A percentile compares a stretch with the other conserved stretches of the same genome.
These are phyloP conservation scores for Ciona savignyi DNA, from an alignment of 23 tunicate species.

Conservation along the genomic window DNA sequence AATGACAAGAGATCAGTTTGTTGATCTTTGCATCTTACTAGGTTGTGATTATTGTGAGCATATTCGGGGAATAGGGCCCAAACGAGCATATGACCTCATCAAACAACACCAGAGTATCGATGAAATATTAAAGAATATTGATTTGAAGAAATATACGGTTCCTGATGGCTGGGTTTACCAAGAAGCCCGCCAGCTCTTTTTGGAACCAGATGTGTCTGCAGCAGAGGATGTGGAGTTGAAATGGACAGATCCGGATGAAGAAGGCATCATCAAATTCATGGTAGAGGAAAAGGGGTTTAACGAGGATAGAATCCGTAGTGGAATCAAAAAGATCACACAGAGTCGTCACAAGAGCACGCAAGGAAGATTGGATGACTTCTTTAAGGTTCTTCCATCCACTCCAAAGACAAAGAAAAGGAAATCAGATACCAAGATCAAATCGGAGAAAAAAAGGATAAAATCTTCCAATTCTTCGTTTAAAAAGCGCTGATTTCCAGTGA, in stretches of 20 bases:
- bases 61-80: conserved; percentile 89
- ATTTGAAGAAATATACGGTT: conserved; percentile 74
- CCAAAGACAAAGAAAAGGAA: conserved; percentile 54
- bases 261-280: conserved; percentile 77
- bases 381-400: conserved; percentile 53
- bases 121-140: conserved; percentile 56
- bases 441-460: conserved; percentile 41
- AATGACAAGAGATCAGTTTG: conserved; percentile 76
- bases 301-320: conserved; percentile 91
- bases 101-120: conserved; percentile 89
- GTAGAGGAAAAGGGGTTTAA: conserved; percentile 80
- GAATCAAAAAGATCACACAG: conserved; percentile 66
- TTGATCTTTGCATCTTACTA: conserved; percentile 82
- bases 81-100: conserved; percentile 85
- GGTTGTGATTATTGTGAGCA: conserved; percentile 90
- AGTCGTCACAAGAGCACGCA: conserved; percentile 74
- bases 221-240: conserved; percentile 52
- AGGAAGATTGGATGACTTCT: conserved; percentile 94
- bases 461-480: too few species aligned
- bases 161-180: conserved; percentile 82
- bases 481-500: neutral
- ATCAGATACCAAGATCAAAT: conserved; percentile 54
- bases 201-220: conserved; percentile 70
- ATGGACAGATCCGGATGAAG: conserved; percentile 80
- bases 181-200: conserved; percentile 77